These are phyloP conservation scores for Terrapene triunguis DNA, from an alignment of 2,113 vertebrate species.

Conservation along the genomic window DNA sequence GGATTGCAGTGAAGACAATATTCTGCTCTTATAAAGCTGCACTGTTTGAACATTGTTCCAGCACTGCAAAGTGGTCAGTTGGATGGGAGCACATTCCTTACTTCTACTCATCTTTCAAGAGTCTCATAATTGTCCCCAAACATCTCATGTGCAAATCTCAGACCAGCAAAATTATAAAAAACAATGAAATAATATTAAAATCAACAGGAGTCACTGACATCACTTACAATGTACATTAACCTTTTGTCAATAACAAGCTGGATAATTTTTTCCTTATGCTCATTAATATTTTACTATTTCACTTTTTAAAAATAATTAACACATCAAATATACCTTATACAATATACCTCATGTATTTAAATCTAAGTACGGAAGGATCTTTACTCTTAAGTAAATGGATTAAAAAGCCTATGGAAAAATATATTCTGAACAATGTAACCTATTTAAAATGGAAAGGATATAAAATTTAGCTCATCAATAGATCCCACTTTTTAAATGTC, in stretches of 20 bases:
- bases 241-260: neutral
- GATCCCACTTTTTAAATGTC: neutral
- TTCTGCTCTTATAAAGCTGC: neutral
- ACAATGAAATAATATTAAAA: neutral
- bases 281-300: neutral
- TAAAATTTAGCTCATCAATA: neutral
- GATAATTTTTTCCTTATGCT: neutral
- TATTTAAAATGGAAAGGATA: neutral
- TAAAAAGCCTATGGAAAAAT: neutral
- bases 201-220: neutral
- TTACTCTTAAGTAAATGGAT: neutral
- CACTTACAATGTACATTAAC: neutral
- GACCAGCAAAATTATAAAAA: neutral
- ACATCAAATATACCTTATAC: neutral
- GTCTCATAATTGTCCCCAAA: neutral
- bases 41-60: neutral
- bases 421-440: neutral
- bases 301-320: neutral
- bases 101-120: neutral
- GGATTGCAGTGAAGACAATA: neutral
- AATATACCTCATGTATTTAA: neutral
- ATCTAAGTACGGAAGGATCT: neutral
- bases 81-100: neutral
- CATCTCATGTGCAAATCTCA: neutral
- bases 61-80: slow-evolving; percentile 2